Conservation (phyloP, 2,888 invertebrate genomes). For the Cataglyphis rosenhaueri region DNA sequence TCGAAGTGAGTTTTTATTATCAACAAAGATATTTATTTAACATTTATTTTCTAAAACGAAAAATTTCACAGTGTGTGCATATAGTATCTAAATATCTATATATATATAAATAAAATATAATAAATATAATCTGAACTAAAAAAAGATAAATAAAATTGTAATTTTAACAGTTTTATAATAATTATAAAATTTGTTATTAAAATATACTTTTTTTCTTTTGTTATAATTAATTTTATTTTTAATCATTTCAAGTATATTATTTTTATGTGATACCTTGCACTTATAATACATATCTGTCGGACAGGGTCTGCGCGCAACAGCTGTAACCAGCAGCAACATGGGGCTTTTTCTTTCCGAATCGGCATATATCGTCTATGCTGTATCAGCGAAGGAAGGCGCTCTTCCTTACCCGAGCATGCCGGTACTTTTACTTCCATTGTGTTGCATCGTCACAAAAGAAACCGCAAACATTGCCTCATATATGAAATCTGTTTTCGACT, state of each 20-base stretch:
- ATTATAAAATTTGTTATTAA: not conserved
- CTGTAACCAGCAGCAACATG: constrained; percentile 80
- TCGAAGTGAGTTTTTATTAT: constrained; percentile 89
- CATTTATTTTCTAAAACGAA: not conserved
- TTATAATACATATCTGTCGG: constrained; percentile 7
- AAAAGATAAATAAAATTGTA: not conserved
- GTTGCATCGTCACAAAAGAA: constrained; percentile 39
- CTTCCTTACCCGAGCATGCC: constrained; percentile 84
- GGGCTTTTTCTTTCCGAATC: constrained; percentile 82
- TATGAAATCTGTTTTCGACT: not conserved
- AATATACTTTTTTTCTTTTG: not conserved
- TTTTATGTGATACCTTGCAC: not conserved
- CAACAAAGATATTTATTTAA: not conserved
- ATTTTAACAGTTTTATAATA: not conserved
- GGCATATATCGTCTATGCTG: constrained; percentile 83
- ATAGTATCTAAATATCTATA: not conserved
- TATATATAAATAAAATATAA: not conserved
- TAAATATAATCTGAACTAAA: not conserved
- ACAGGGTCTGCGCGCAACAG: constrained; percentile 81
- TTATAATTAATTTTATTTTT: not conserved
- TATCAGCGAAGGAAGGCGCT: constrained; percentile 81
- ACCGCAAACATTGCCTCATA: constrained; percentile 23
- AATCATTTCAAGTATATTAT: not conserved
- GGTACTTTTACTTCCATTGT: constrained; percentile 70
- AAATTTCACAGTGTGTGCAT: not conserved